phyloP scores from a whole-genome alignment of 2,888 invertebrate genomes.

The Drosophila anomalata region DNA sequence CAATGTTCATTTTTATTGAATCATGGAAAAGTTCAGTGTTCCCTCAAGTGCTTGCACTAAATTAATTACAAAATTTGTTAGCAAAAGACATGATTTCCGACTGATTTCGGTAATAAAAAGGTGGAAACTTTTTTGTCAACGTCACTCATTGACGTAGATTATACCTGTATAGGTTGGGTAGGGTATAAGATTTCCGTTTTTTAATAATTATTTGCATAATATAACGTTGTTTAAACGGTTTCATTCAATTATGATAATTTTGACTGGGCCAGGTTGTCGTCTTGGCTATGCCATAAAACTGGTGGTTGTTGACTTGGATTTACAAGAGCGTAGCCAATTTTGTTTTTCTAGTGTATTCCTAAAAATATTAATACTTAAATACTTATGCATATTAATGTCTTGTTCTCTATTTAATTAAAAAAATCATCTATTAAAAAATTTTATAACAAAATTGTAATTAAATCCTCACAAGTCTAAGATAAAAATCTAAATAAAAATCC shows the following conservation, averaged over 20 bases:
- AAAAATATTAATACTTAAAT: too few species aligned
- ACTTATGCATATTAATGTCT: too few species aligned
- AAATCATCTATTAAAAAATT: too few species aligned
- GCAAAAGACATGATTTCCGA: slow-evolving; percentile 27
- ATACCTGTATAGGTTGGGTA: not conserved
- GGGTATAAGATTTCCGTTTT: slow-evolving; percentile 13
- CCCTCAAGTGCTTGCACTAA: slow-evolving; percentile 19
- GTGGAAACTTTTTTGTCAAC: slow-evolving; percentile 33
- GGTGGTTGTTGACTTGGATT: slow-evolving; percentile 4
- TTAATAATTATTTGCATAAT: slow-evolving; percentile 30
- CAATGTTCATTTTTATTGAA: slow-evolving; percentile 10
- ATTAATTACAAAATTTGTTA: slow-evolving; percentile 39
- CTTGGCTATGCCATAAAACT: slow-evolving; percentile 2
- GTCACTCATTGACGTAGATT: slow-evolving; percentile 30
- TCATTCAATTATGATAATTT: slow-evolving; percentile 3
- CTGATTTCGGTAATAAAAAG: slow-evolving; percentile 25
- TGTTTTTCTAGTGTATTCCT: too few species aligned
- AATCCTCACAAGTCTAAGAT: not conserved
- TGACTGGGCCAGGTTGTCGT: slow-evolving; percentile 11
- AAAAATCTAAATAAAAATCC: too few species aligned
- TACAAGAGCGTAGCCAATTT: not conserved
- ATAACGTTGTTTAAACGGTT: slow-evolving; percentile 14
- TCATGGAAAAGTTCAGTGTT: slow-evolving; percentile 30
- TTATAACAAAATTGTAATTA: too few species aligned
- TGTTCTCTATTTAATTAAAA: too few species aligned